These are phyloP conservation scores for Branchellion lobata DNA, from an alignment of 2,888 invertebrate genomes.

Conservation along the genomic window DNA sequence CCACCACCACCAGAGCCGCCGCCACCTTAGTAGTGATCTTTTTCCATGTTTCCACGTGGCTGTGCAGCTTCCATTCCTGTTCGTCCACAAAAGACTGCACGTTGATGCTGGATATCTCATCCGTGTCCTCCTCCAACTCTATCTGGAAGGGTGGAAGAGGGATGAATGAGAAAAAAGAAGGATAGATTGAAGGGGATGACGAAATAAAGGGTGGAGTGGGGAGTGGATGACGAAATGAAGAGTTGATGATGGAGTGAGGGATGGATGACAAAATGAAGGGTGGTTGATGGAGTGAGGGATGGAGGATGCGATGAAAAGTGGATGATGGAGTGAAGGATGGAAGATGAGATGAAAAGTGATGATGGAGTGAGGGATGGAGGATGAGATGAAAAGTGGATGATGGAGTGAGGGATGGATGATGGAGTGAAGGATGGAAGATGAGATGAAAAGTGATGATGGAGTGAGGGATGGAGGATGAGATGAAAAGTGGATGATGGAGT, in stretches of 20 bases:
- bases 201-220: too few relatives aligned
- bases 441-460: too few relatives aligned
- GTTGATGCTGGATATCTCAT: constrained; percentile 52
- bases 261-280: not conserved
- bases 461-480: too few relatives aligned
- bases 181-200: too few relatives aligned
- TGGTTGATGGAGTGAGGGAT: too few relatives aligned
- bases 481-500: too few relatives aligned
- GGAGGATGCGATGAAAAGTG: too few relatives aligned
- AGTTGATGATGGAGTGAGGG: not conserved
- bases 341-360: too few relatives aligned
- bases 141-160: constrained; percentile 26
- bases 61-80: constrained; percentile 54
- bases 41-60: constrained; percentile 53
- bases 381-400: too few relatives aligned
- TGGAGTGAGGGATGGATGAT: not conserved
- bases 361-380: too few relatives aligned
- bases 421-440: not conserved
- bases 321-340: not conserved
- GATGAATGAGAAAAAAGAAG: not conserved
- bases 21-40: constrained; percentile 48
- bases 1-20: not conserved
- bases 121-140: constrained; percentile 51
- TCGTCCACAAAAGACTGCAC: constrained; percentile 53
- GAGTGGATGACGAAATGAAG: too few relatives aligned